Percentiles rank a stretch among this genome's conserved stretches.
Evolutionary conservation across 1,140 invertebrate genomes (phyloP).

Genomic region (Calliopsis andreniformis): DNA sequence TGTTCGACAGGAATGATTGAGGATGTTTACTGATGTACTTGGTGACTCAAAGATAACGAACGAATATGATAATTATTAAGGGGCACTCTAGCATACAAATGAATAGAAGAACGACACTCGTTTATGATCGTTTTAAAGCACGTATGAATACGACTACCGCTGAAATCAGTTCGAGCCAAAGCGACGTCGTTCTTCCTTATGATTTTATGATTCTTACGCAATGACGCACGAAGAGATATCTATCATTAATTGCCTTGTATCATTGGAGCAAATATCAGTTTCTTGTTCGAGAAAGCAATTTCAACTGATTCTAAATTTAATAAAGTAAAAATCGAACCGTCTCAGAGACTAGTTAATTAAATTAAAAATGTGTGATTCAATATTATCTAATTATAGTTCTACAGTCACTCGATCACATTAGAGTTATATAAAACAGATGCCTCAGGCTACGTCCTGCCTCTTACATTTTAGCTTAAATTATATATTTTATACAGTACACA

Average conservation of each 20-base stretch:
- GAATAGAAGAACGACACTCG: constrained; percentile 47
- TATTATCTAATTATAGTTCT: too few species aligned
- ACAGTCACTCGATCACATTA: too few species aligned
- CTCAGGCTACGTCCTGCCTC: too few species aligned
- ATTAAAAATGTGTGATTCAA: too few species aligned
- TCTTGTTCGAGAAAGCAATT: background rate
- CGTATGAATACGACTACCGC: constrained; percentile 71
- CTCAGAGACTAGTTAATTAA: too few species aligned
- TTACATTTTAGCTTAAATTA: too few species aligned
- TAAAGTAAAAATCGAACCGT: too few species aligned
- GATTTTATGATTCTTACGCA: constrained; percentile 64
- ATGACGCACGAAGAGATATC: constrained; percentile 44
- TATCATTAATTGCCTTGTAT: constrained; percentile 1
- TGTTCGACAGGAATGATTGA: constrained; percentile 33
- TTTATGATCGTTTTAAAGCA: constrained; percentile 74
- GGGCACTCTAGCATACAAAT: constrained; percentile 39
- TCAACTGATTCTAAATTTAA: background rate
- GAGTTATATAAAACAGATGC: too few species aligned
- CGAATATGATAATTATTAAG: constrained; percentile 57
- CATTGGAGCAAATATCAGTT: constrained; percentile 41
- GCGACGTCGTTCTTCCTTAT: constrained; percentile 70
- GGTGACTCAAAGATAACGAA: constrained; percentile 35
- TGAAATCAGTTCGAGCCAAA: constrained; percentile 70
- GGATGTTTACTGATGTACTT: constrained; percentile 28
- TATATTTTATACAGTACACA: too few species aligned